Base-by-base conservation (phyloP, 2,797 vertebrate species). In the Catostomus latipinnis region DNA sequence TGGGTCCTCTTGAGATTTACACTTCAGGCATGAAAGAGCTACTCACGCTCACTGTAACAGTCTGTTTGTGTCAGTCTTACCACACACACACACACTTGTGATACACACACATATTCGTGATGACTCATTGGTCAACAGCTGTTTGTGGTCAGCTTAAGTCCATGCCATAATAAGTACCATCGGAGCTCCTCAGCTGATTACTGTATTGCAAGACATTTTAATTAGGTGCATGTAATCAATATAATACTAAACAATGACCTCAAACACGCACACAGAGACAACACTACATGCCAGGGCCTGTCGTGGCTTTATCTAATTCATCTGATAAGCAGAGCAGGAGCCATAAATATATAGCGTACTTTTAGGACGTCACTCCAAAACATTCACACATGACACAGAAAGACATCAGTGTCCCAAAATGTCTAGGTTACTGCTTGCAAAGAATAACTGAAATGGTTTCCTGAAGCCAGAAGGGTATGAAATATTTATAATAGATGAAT, bases 151-250 rank as follows among this genome's bases (percentile, higher is more conserved):
- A 60, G 67, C 16, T 65, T 12, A 54, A 34, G 53, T 65, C 8
- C 48, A n/a, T 49, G 69, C 34, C 52, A 16, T 65, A 65, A 63
- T 63, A 74, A 73, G 70, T 58, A 46, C 46, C 56, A 6, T 2
- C 48, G 61, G 46, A 56, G 60, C 58, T 71, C 70, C 34, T 52
- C 68, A 22, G 76, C 61, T 78, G 49, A 14, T 49, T 78, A 14
- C 49, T 58, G 43, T 14, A 78, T 34, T 63, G 50, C 34, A 63
- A 78, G 76, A 65, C 50, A 78, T 71, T 78, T 63, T 71, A 65
- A 78, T 63, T 78, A 65, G 68, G 34, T 4, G 14, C 6, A 11
- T 16, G 63, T 45, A 60, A 71, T 80, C 68, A 52, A 76, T 83
- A 68, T 75, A 75, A 46, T 13, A 54, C 57, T 61, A 18, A 61